These are phyloP conservation scores for Dryobotodes eremita DNA, from an alignment of 2,888 invertebrate genomes.

Conservation along the genomic window DNA sequence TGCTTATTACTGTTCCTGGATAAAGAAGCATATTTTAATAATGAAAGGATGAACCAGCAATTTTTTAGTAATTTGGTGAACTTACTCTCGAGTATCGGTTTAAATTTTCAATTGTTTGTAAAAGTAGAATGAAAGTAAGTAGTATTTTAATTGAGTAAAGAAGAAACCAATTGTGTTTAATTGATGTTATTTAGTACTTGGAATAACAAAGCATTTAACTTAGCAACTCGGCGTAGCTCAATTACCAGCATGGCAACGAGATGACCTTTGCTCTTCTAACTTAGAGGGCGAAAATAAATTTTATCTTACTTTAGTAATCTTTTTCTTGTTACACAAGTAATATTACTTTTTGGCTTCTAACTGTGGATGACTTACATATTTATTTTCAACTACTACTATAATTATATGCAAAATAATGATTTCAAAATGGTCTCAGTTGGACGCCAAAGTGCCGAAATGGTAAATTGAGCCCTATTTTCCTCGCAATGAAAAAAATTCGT, in stretches of 20 bases:
- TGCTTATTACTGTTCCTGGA: background rate
- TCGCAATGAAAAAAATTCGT: constrained; percentile 37
- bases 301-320: constrained; percentile 54
- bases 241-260: constrained; percentile 57
- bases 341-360: constrained; percentile 54
- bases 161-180: constrained; percentile 63
- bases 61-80: constrained; percentile 12
- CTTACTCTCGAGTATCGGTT: background rate
- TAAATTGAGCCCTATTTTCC: constrained; percentile 29
- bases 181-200: constrained; percentile 63
- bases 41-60: background rate
- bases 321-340: constrained; percentile 56
- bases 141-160: constrained; percentile 52
- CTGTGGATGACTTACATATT: constrained; percentile 18
- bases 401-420: constrained; percentile 19
- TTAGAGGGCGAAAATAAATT: constrained; percentile 50
- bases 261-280: constrained; percentile 61
- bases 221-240: constrained; percentile 43
- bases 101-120: constrained; percentile 47
- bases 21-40: background rate
- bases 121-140: constrained; percentile 50
- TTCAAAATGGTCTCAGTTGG: constrained; percentile 44
- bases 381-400: constrained; percentile 12
- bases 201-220: constrained; percentile 62
- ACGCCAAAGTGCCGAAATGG: constrained; percentile 50